Evolutionary conservation across 2,888 invertebrate species (phyloP).

Genomic region (Conomelus anceps): DNA sequence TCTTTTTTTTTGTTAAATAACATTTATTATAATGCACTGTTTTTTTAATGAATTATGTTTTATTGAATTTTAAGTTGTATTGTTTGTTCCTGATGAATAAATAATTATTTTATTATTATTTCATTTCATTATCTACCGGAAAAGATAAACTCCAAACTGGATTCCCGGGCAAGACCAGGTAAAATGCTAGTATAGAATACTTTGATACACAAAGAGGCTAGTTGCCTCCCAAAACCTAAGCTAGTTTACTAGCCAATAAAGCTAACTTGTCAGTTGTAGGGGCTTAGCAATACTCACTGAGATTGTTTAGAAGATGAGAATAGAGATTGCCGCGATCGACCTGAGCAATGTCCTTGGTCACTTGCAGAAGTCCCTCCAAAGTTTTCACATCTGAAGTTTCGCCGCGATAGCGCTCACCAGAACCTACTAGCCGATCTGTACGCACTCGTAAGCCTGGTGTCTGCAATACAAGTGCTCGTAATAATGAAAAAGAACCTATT

Average conservation of each 20-base stretch:
- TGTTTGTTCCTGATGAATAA: too few relatives aligned
- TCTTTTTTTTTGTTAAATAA: too few relatives aligned
- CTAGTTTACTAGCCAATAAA: neutral
- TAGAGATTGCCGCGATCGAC: slow-evolving; percentile 64
- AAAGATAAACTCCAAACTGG: too few relatives aligned
- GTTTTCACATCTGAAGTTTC: slow-evolving; percentile 57
- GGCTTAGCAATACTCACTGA: slow-evolving; percentile 40
- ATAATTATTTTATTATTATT: too few relatives aligned
- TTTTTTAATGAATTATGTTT: too few relatives aligned
- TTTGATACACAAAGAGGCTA: too few relatives aligned
- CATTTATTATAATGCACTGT: too few relatives aligned
- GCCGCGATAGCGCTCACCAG: slow-evolving; percentile 53
- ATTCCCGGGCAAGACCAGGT: too few relatives aligned
- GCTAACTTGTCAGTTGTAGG: neutral
- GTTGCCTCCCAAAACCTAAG: too few relatives aligned
- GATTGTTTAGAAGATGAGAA: neutral
- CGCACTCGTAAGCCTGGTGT: slow-evolving; percentile 71
- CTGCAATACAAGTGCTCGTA: slow-evolving; percentile 19
- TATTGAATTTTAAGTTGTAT: too few relatives aligned
- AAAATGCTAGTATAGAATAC: too few relatives aligned
- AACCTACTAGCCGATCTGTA: slow-evolving; percentile 57
- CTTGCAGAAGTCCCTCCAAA: slow-evolving; percentile 68
- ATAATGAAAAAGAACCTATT: neutral
- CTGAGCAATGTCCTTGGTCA: slow-evolving; percentile 67
- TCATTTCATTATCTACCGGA: too few relatives aligned